Evolutionary conservation across 2,888 invertebrate genomes (phyloP).

Genomic region (Stegana nigrithorax): DNA sequence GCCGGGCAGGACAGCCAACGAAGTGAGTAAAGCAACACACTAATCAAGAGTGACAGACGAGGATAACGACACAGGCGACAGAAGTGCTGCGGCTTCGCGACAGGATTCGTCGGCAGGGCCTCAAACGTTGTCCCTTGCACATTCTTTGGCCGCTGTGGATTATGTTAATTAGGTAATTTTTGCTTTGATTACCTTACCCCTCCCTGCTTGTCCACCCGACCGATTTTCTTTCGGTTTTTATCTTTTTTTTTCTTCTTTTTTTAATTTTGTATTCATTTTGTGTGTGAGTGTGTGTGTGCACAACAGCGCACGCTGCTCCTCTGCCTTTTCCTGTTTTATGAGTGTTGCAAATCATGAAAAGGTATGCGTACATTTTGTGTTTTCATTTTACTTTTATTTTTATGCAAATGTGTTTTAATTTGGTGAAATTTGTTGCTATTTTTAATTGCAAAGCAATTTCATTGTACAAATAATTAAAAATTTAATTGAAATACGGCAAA

Average conservation of each 20-base stretch:
- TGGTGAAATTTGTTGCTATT: not conserved
- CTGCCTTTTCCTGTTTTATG: not conserved
- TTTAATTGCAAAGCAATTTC: constrained; percentile 52
- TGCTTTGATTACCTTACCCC: constrained; percentile 56
- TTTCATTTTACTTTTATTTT: not conserved
- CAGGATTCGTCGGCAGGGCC: not conserved
- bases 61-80: constrained; percentile 18
- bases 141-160: constrained; percentile 56
- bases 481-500: constrained; percentile 39
- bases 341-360: too few species aligned
- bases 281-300: too few species aligned
- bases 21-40: too few species aligned
- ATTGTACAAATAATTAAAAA: constrained; percentile 28
- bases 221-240: constrained; percentile 4
- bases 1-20: not conserved
- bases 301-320: too few species aligned
- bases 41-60: constrained; percentile 49
- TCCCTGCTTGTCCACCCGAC: not conserved
- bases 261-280: not conserved
- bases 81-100: constrained; percentile 18
- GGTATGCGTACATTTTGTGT: not conserved
- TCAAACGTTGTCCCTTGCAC: not conserved
- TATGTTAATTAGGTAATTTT: constrained; percentile 64
- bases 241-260: not conserved
- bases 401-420: constrained; percentile 5